phyloP scores from a whole-genome alignment of 2,797 vertebrate species.

The Syncerus caffer region DNA sequence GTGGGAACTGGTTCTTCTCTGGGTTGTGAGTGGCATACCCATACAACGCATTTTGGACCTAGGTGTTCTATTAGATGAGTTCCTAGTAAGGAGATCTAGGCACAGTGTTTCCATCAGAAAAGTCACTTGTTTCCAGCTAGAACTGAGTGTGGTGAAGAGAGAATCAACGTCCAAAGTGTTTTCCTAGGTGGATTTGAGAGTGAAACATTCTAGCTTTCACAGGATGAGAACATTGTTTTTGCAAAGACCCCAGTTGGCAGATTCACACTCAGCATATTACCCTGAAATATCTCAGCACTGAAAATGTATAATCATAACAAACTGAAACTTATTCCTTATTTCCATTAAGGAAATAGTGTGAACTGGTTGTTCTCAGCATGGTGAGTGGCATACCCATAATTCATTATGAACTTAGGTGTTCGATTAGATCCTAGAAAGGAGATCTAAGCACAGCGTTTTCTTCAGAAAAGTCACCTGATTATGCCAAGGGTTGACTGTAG shows the following conservation, averaged over 20 bases:
- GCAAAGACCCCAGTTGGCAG: not conserved
- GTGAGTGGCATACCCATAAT: not conserved
- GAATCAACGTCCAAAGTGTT: not conserved
- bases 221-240: not conserved
- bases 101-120: not conserved
- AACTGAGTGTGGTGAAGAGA: not conserved
- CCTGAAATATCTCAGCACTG: not conserved
- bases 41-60: rapidly evolving
- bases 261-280: not conserved
- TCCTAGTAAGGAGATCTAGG: not conserved
- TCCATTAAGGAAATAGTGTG: not conserved
- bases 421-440: not conserved
- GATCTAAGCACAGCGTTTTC: not conserved
- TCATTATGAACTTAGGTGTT: not conserved
- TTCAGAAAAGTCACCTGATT: not conserved
- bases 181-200: not conserved
- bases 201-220: not conserved
- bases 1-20: not conserved
- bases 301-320: not conserved
- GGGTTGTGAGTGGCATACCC: not conserved
- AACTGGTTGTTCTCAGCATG: not conserved
- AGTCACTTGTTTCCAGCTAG: not conserved
- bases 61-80: not conserved
- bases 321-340: not conserved
- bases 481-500: not conserved